Base-by-base conservation (phyloP, 2,888 invertebrate genomes). In the Tetheella fluctuosa region DNA sequence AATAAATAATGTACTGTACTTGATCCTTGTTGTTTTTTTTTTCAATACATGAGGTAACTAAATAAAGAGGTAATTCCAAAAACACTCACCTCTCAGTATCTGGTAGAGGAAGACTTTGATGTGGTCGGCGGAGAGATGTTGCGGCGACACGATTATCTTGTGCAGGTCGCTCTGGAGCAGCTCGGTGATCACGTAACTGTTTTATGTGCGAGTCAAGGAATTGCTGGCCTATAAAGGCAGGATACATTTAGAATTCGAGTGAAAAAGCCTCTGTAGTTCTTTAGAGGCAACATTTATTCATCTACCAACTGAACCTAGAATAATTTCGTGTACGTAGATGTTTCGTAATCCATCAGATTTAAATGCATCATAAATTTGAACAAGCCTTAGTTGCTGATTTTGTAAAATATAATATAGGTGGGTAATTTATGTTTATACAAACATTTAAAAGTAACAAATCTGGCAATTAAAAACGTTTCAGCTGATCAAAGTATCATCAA, bases 81-180 rank as follows among this genome's bases (percentile, higher is more conserved):
- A 59, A 57, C 23, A 93, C 95, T 95, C 85, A 96, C 99, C 99
- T 95, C 99, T 96, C 83, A 99, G 96, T 93, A 99, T 99, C 95
- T 99, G 99, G 94, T 99, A 99, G 83, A 99, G 97, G 96, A 99
- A 99, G 94, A 99, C 99, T 96, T 99, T 99, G 94, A 99, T 99
- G 95, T 99, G 99, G 94, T 99, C 99, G 74, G 99, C 96, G 81
- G 99, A 98, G 77, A 99, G 96, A 83, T 98, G 98, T 93, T 99
- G 99, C 73, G 99, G 99, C 78, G 99, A 99, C 81, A 99, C 99
- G 93, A 99, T 99, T 91, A 99, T 99, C 95, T 99, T 99, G 95
- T 99, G 99, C 81, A 99, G 95, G 95, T 99, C 99, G 91, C 98
- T 99, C 94, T 99, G 99, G 90, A 99, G 97, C 81, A 99, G 95